A percentile compares a stretch with the other conserved stretches of the same genome.
phyloP scores from a whole-genome alignment of 64 coral and sea anemone species.

The Acropora yongei region DNA sequence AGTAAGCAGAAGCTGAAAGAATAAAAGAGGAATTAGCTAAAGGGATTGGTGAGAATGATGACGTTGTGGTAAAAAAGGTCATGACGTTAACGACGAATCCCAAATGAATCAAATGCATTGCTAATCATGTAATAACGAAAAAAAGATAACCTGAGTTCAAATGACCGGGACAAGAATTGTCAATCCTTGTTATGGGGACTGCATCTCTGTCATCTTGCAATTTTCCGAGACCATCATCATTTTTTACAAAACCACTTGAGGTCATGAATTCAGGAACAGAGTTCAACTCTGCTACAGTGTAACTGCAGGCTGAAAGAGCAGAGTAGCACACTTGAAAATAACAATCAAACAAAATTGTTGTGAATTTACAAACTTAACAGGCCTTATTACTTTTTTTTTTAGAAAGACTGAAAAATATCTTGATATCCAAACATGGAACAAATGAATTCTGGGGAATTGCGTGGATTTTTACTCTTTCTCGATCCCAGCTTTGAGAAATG shows the following conservation, averaged over 20 bases:
- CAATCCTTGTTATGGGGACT: not conserved
- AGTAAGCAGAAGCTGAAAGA: not conserved
- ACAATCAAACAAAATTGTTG: too few species aligned
- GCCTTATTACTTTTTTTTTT: too few species aligned
- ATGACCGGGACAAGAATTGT: not conserved
- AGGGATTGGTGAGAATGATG: not conserved
- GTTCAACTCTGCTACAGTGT: not conserved
- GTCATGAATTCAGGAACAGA: not conserved
- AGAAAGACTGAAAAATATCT: too few species aligned
- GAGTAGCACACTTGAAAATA: too few species aligned
- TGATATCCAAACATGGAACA: too few species aligned
- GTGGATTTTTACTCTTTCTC: too few species aligned
- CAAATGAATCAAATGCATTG: too few species aligned
- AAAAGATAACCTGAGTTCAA: not conserved
- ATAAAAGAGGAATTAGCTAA: not conserved
- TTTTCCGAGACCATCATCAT: not conserved
- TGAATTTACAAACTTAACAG: too few species aligned
- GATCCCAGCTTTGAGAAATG: too few species aligned
- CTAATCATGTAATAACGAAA: not conserved
- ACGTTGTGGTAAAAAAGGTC: not conserved
- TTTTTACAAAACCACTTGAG: not conserved
- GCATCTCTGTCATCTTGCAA: not conserved
- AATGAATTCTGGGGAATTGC: too few species aligned
- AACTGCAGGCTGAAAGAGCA: too few species aligned
- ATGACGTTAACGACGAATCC: not conserved